Evolutionary conservation across 2,797 vertebrate genomes (phyloP).

Genomic region (Lacerta agilis): DNA sequence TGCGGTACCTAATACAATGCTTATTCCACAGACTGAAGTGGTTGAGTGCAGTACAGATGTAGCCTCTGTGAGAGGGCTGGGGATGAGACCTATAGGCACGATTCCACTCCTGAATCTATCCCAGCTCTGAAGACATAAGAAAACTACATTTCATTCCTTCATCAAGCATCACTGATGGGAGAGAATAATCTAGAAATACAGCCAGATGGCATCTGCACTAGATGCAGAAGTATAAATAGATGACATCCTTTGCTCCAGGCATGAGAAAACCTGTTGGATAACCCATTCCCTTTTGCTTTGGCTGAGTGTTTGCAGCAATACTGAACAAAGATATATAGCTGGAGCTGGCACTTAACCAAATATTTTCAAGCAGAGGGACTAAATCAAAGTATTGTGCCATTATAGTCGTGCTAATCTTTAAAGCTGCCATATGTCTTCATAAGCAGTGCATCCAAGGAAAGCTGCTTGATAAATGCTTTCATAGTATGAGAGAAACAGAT

Average conservation of each 20-base stretch:
- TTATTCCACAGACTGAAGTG: too few species aligned
- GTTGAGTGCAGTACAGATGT: too few species aligned
- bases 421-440: neutral
- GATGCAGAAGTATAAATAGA: neutral
- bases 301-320: neutral
- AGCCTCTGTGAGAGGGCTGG: too few species aligned
- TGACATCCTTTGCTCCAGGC: neutral
- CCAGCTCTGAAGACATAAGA: neutral
- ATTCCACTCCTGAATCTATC: neutral
- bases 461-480: constrained; percentile 36
- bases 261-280: neutral
- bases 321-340: neutral
- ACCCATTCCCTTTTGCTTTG: neutral
- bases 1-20: too few species aligned
- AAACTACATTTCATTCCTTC: constrained; percentile 1
- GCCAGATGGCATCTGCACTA: neutral
- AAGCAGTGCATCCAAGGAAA: constrained; percentile 20
- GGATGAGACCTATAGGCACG: too few species aligned
- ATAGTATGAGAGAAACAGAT: constrained; percentile 60
- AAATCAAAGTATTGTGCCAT: neutral
- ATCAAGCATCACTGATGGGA: neutral
- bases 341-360: neutral
- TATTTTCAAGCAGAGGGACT: constrained; percentile 6
- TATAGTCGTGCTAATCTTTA: constrained; percentile 12
- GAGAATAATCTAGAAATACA: neutral